phyloP scores from a whole-genome alignment of 1,140 invertebrate species.

The Drosophila miranda region DNA sequence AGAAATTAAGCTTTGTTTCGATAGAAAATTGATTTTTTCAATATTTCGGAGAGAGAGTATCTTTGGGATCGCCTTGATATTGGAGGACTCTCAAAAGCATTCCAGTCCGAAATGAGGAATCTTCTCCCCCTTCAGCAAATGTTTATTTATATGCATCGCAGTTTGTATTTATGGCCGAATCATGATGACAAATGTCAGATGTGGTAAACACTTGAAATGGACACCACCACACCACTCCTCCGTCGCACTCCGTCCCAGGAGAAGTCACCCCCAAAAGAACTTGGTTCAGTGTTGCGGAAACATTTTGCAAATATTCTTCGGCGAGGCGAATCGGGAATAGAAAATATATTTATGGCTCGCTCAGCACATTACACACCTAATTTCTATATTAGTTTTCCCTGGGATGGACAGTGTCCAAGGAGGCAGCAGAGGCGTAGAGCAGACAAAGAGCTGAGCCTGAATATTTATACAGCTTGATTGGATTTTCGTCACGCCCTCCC shows the following conservation, averaged over 20 bases:
- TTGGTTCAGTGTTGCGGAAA: constrained; percentile 37
- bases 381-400: constrained; percentile 76
- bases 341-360: constrained; percentile 74
- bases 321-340: constrained; percentile 43
- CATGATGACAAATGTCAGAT: constrained; percentile 79
- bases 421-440: too few relatives aligned
- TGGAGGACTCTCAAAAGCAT: not conserved
- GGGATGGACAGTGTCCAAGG: constrained; percentile 26
- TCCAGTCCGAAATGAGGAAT: not conserved
- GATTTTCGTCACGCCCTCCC: constrained; percentile 72
- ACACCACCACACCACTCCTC: constrained; percentile 37
- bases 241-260: not conserved
- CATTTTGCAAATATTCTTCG: constrained; percentile 75
- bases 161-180: constrained; percentile 80
- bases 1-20: too few relatives aligned
- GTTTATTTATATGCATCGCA: constrained; percentile 71
- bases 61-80: too few relatives aligned
- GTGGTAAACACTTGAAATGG: constrained; percentile 73
- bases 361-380: constrained; percentile 81
- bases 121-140: constrained; percentile 32
- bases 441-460: constrained; percentile 27
- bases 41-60: too few relatives aligned
- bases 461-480: constrained; percentile 73
- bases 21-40: too few relatives aligned
- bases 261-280: constrained; percentile 40